Base-by-base conservation (phyloP, 2,888 invertebrate species). In the Morpho deidamia region DNA sequence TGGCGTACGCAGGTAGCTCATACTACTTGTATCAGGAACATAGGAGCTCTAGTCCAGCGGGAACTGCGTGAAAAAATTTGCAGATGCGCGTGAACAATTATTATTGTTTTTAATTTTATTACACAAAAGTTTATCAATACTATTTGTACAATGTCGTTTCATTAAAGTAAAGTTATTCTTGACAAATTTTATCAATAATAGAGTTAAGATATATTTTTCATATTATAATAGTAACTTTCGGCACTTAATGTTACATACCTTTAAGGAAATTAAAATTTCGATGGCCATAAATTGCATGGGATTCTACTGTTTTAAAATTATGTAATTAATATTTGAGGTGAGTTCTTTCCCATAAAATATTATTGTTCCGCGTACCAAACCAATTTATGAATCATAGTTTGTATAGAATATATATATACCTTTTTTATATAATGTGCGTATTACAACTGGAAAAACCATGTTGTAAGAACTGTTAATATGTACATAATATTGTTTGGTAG, bases 1-100 rank as follows among this genome's bases (percentile, higher is more conserved):
- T 94, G 51, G 95, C 93, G 23, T 97, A 97, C 71, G 95, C 91
- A 37, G 93, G 92, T 58, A 95, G 95, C 63, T 84, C 95, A 32
- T 95, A 93, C 81, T 91, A 96, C 70, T 87, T 96, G 63, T 94
- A 91, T 83, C 76, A 93, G 69, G 95, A 96, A 70, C 94, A 93
- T 87, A 94, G 93, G 75, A 91, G 86, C 62, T 61, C 78, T 43
- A 64, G 65, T 39, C 56, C 73, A 37, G 67, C 71, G 54, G 58
- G 41, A 52, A 54, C 60, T 2, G 60, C 59, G 58, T 60, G 41
- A 56, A 58, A 47, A 11, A 7, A 59, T 62, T 61, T 52, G 55
- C 53, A 45, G 41, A 41, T n/a, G 48, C 54, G 51, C 53, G 52
- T 49, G 62, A 67, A 65, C 61, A 63, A 66, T 62, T 57, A 59